Evolutionary conservation across 2,797 vertebrate genomes (phyloP).

Genomic region (Malacoraja senta): DNA sequence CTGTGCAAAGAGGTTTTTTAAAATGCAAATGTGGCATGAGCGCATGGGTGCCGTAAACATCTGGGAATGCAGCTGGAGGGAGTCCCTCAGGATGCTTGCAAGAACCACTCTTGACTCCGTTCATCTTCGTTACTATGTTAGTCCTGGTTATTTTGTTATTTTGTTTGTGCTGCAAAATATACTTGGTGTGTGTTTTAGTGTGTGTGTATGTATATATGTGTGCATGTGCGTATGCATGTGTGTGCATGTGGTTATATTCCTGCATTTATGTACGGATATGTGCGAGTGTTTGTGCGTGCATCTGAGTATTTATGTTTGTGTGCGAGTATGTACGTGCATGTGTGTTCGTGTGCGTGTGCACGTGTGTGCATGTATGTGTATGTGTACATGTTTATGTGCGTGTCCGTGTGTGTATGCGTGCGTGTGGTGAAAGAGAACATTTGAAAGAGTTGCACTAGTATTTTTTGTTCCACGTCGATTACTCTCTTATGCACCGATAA

Average conservation of each 20-base stretch:
- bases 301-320: not conserved
- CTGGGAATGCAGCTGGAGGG: conserved; percentile 16
- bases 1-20: not conserved
- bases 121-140: conserved; percentile 15
- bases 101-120: not conserved
- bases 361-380: not conserved
- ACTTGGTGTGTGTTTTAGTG: not conserved
- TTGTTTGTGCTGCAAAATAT: not conserved
- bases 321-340: not conserved
- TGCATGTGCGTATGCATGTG: not conserved
- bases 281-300: not conserved
- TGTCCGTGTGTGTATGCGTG: not conserved
- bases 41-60: not conserved
- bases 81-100: not conserved
- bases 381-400: not conserved
- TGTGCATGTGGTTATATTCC: no score
- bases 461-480: not conserved
- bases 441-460: not conserved
- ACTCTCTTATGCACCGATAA: not conserved
- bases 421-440: not conserved
- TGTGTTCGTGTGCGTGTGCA: not conserved
- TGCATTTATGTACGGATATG: not conserved
- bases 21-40: not conserved
- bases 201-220: not conserved
- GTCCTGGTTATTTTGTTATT: not conserved